Percentiles rank a stretch among this genome's conserved stretches.
Conservation (phyloP, 2,797 vertebrate genomes). For the Melanotaenia pygmaea region DNA sequence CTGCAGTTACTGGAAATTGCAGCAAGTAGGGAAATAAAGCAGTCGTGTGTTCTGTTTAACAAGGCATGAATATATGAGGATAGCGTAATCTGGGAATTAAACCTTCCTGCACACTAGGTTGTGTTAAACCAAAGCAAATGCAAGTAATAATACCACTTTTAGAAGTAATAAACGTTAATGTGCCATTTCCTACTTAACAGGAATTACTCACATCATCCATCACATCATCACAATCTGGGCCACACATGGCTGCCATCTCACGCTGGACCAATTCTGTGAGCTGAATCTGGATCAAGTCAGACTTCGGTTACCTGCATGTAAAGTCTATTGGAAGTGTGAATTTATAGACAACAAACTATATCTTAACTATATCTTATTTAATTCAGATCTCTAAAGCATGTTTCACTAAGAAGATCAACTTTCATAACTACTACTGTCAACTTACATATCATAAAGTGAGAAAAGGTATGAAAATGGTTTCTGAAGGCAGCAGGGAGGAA, state of each 20-base stretch:
- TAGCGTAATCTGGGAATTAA: conserved; percentile 70
- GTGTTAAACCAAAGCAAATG: conserved; percentile 36
- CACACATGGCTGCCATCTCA: conserved; percentile 66
- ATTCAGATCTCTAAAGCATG: neutral
- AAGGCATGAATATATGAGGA: conserved; percentile 56
- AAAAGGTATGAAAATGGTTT: no score
- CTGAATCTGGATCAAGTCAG: conserved; percentile 2
- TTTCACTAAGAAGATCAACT: neutral
- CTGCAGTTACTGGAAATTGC: conserved; percentile 58
- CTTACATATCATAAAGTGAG: neutral
- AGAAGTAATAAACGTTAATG: conserved; percentile 76
- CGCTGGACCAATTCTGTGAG: conserved; percentile 7
- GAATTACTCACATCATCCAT: conserved; percentile 79
- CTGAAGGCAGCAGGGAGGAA: no score
- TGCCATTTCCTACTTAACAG: conserved; percentile 70
- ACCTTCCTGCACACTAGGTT: conserved; percentile 44
- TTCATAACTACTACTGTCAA: neutral
- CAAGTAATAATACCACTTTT: conserved; percentile 62
- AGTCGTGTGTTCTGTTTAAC: conserved; percentile 69
- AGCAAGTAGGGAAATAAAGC: conserved; percentile 76
- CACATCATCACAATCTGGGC: conserved; percentile 71
- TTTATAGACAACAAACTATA: no score
- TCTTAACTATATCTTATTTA: no score
- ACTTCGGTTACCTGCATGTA: conserved; percentile 1
- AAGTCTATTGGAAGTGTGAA: neutral